Base-by-base conservation (phyloP, 2,888 invertebrate species). In the Vannuccia rotundouncinata region DNA sequence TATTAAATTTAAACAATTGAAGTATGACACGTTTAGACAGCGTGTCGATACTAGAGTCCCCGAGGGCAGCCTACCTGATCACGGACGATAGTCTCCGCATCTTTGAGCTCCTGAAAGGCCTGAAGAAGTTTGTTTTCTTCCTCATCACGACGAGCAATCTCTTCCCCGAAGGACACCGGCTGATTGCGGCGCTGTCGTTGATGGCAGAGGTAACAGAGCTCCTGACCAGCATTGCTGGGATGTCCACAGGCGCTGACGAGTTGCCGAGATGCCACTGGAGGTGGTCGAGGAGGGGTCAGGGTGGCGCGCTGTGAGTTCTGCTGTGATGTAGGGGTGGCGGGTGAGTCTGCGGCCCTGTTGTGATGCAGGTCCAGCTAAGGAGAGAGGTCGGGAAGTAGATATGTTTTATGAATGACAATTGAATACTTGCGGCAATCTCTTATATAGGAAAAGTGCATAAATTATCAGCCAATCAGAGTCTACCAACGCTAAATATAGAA, bases 31-130 rank as follows among this genome's bases (percentile, higher is more conserved):
- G n/a, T n/a, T n/a, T n/a, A n/a, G n/a, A n/a, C n/a, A n/a, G n/a
- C n/a, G n/a, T n/a, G n/a, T n/a, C n/a, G n/a, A n/a, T n/a, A n/a
- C n/a, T n/a, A n/a, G n/a, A n/a, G n/a, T n/a, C n/a, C n/a, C n/a
- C n/a, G n/a, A n/a, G n/a, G n/a, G n/a, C n/a, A n/a, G n/a, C 87
- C 86, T 87, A 83, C 87, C 86, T 88, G 83, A 80, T 87, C 86
- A 31, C 82, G 82, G 1, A 87, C 82, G 0, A 85, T 84, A 74
- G 86, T 85, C 82, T 87, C 87, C 10, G 86, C 85, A 83, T 87
- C 87, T 81, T 85, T 86, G 85, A 87, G 84, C 78, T 85, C 83
- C 83, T 87, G 87, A 82, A 85, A 88, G 82, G 88, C 86, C 82
- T 86, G 85, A 59, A 88, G 83, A 29, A 88, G 83, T 30, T 83